Conservation (phyloP, 2,888 invertebrate species). For the Stratiomys singularior region DNA sequence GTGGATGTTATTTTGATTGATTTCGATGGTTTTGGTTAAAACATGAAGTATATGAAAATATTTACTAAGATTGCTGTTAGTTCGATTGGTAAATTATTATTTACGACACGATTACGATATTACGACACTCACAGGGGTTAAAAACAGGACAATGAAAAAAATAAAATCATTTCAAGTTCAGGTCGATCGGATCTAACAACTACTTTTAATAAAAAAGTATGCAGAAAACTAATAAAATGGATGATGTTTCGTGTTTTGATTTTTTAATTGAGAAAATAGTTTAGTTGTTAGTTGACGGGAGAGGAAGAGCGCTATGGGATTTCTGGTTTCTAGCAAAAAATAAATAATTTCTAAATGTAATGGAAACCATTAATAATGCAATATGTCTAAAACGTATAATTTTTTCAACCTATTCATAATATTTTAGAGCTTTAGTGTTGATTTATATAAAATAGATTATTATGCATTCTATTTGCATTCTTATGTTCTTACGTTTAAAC, state of each 20-base stretch:
- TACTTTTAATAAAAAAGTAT: slow-evolving; percentile 12
- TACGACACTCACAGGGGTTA: too few species aligned
- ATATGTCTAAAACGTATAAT: slow-evolving; percentile 32
- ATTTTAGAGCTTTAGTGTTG: too few species aligned
- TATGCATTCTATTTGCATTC: too few species aligned
- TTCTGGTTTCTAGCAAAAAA: slow-evolving; percentile 24
- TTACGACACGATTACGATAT: not conserved
- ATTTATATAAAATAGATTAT: too few species aligned
- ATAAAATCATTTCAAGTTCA: not conserved
- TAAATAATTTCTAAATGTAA: slow-evolving; percentile 33
- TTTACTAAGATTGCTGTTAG: not conserved
- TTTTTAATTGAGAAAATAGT: not conserved
- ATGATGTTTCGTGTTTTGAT: not conserved
- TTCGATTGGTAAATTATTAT: not conserved
- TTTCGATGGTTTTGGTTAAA: too few species aligned
- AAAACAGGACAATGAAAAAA: not conserved
- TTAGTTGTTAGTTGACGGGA: not conserved
- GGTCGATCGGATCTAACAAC: slow-evolving; percentile 11
- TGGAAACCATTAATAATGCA: slow-evolving; percentile 5
- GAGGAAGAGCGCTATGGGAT: not conserved
- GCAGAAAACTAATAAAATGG: not conserved
- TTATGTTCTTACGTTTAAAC: not conserved
- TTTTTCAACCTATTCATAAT: too few species aligned
- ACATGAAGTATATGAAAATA: not conserved
- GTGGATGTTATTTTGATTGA: not conserved